Evolutionary conservation across 2,113 vertebrate genomes (phyloP).

Genomic region (Aptenodytes forsteri): DNA sequence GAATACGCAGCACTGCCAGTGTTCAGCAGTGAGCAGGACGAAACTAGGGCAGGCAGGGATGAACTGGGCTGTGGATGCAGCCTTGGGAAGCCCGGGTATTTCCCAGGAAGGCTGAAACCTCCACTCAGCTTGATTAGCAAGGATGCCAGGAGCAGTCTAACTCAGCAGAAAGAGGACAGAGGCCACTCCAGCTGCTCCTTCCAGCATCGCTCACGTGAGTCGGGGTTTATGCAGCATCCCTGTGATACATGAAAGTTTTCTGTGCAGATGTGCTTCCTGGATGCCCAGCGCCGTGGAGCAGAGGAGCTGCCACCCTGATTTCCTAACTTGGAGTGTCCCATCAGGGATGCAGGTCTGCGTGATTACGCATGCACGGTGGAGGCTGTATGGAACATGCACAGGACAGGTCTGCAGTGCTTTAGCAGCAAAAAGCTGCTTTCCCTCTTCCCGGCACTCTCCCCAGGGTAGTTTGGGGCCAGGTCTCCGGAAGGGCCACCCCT

Average conservation of each 20-base stretch:
- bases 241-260: fast-evolving
- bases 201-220: fast-evolving
- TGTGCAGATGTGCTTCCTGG: background rate
- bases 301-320: background rate
- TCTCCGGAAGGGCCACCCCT: fast-evolving
- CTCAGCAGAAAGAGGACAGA: background rate
- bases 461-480: fast-evolving
- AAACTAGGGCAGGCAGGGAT: background rate
- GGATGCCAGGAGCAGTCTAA: fast-evolving
- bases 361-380: fast-evolving
- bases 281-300: fast-evolving
- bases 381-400: background rate
- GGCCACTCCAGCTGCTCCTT: background rate
- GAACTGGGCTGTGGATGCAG: background rate
- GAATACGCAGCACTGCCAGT: fast-evolving
- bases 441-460: background rate
- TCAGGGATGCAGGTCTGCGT: background rate
- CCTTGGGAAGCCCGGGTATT: background rate
- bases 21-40: background rate
- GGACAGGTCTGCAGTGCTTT: background rate
- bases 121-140: background rate
- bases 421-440: background rate
- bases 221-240: background rate
- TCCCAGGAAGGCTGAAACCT: background rate
- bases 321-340: background rate